phyloP scores from a whole-genome alignment of 2,888 invertebrate genomes.

The Habroteleia sp. region DNA sequence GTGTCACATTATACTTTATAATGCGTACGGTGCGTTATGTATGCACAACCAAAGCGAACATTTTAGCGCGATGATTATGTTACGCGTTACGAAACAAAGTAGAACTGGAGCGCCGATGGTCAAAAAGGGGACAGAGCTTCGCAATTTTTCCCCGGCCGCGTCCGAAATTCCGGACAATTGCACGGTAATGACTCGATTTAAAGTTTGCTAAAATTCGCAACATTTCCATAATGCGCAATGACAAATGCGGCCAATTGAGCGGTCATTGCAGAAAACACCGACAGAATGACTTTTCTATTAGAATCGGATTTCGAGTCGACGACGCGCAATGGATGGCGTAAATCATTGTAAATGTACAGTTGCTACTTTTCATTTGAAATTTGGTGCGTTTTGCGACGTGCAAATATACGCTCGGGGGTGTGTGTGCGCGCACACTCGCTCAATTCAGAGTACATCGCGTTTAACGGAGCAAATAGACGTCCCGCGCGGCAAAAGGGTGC shows the following conservation, averaged over 20 bases:
- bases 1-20: slow-evolving; percentile 77
- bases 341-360: slow-evolving; percentile 51
- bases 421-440: slow-evolving; percentile 6
- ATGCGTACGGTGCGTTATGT: slow-evolving; percentile 61
- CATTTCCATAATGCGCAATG: slow-evolving; percentile 48
- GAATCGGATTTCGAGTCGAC: slow-evolving; percentile 41
- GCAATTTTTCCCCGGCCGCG: not conserved
- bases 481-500: slow-evolving; percentile 77
- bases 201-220: slow-evolving; percentile 33
- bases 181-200: slow-evolving; percentile 40
- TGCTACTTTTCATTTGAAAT: slow-evolving; percentile 61
- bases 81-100: slow-evolving; percentile 31
- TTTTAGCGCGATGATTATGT: slow-evolving; percentile 43
- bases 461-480: slow-evolving; percentile 78
- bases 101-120: slow-evolving; percentile 6
- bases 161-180: slow-evolving; percentile 18
- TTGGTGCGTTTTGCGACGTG: slow-evolving; percentile 53
- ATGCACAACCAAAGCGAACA: slow-evolving; percentile 67
- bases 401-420: slow-evolving; percentile 31
- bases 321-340: slow-evolving; percentile 24
- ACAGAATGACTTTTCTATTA: slow-evolving; percentile 62
- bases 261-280: slow-evolving; percentile 53
- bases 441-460: slow-evolving; percentile 68
- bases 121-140: not conserved
- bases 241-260: slow-evolving; percentile 52